Evolutionary conservation across 2,888 invertebrate species (phyloP), one percentile per base, ranked within the genome.

Genomic region (Biston stratarius): DNA sequence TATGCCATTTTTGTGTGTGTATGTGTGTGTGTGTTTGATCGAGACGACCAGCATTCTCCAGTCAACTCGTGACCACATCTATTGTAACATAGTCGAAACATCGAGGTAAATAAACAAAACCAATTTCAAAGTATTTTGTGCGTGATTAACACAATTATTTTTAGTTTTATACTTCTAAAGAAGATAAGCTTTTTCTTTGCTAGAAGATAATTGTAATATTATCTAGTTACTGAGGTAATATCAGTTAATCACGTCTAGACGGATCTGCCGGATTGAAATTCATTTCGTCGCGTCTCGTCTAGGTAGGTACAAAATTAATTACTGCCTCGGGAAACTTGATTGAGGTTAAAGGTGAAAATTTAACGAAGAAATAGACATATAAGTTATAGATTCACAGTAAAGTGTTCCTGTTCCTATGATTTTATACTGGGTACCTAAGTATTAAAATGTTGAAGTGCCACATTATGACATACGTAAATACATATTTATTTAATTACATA

Each of bases 281-380:
- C 74, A 74, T 77, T 79, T 71, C 75, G 69, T 74, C 70, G 74
- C 59, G 64, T 63, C 68, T 53, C 72, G 74, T 59, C 69, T 49
- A 24, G 12, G 49, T 49, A 63, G 51, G 55, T 65, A 74, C 38
- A 9, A 38, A 74, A 77, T 77, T 79, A 77, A 79, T 79, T 77
- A 79, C 74, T 74, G 74, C 64, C 68, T 63, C 66, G 48, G 74
- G 71, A 71, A 76, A 74, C 75, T 74, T 75, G 78, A 74, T 63
- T 52, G 57, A 67, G 74, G 64, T 47, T 60, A 34, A 5, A 36
- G 42, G 60, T 53, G 59, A 53, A 64, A 56, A 57, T 51, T 9
- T 57, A 3, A 42, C 34, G 9, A 11, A 44, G n/a, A 45, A 9
- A 44, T 33, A 45, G 24, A 8, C 24, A 33, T 11, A n/a, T 56